A percentile compares a stretch with the other conserved stretches of the same genome.
Conservation (phyloP, 2,888 invertebrate species). For the Acrobasis repandana region DNA sequence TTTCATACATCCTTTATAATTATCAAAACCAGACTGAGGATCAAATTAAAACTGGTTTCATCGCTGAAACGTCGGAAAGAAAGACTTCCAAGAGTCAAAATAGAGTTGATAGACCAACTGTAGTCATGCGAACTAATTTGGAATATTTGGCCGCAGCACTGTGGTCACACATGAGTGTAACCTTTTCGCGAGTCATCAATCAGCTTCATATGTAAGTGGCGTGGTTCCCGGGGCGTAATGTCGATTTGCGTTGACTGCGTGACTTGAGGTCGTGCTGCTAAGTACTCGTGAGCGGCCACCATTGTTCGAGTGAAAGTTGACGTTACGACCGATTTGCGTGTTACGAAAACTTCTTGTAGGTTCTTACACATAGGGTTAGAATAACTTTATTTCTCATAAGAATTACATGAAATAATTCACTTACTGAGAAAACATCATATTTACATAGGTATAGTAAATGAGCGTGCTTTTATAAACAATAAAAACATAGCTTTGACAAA, state of each 20-base stretch:
- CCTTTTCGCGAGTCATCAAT: slow-evolving; percentile 57
- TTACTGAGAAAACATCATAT: no score
- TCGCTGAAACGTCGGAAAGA: neutral
- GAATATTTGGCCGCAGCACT: neutral
- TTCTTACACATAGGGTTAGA: no score
- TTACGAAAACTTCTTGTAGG: slow-evolving; percentile 61
- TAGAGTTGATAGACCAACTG: no score
- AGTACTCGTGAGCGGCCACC: slow-evolving; percentile 47
- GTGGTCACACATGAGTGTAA: slow-evolving; percentile 35
- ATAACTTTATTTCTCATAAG: no score
- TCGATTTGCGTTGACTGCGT: slow-evolving; percentile 54
- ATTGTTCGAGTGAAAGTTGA: slow-evolving; percentile 77
- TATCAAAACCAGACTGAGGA: neutral
- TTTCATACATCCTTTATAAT: slow-evolving; percentile 9
- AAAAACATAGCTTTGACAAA: no score
- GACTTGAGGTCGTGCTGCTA: slow-evolving; percentile 61
- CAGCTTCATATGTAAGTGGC: slow-evolving; percentile 37
- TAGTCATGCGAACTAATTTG: neutral
- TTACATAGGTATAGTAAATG: no score
- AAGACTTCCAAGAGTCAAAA: no score
- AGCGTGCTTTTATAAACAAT: no score
- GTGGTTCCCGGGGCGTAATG: slow-evolving; percentile 36
- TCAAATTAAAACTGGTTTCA: neutral
- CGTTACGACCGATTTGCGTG: slow-evolving; percentile 68
- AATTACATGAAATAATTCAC: no score